Conservation (phyloP, 2,888 invertebrate genomes). For the Mythimna vitellina region DNA sequence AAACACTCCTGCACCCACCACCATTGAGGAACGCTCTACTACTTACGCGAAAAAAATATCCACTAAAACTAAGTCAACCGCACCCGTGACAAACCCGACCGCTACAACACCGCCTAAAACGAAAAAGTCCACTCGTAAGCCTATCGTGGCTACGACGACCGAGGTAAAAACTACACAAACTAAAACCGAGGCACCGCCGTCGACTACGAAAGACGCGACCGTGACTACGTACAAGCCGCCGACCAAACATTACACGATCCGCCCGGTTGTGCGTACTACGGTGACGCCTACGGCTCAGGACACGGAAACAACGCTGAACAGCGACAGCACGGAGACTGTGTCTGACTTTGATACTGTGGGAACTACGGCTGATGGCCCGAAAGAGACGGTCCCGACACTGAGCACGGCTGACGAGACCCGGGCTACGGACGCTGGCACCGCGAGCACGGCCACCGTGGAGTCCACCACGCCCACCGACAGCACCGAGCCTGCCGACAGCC, state of each 20-base stretch:
- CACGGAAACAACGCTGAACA: slow-evolving; percentile 87
- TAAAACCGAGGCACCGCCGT: slow-evolving; percentile 76
- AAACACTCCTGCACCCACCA: slow-evolving; percentile 80
- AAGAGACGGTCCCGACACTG: slow-evolving; percentile 79
- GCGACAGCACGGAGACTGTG: slow-evolving; percentile 89
- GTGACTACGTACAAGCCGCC: slow-evolving; percentile 82
- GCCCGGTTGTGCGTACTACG: slow-evolving; percentile 84
- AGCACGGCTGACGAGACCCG: slow-evolving; percentile 81
- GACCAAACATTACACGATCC: slow-evolving; percentile 90
- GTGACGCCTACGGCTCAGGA: slow-evolving; percentile 82
- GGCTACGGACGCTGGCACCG: slow-evolving; percentile 80
- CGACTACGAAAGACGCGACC: slow-evolving; percentile 77
- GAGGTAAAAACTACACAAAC: slow-evolving; percentile 82
- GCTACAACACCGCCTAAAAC: slow-evolving; percentile 82
- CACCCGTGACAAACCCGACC: slow-evolving; percentile 80
- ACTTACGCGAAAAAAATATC: slow-evolving; percentile 84
- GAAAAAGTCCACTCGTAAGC: slow-evolving; percentile 82
- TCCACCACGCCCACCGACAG: slow-evolving; percentile 80
- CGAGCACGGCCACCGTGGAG: slow-evolving; percentile 81
- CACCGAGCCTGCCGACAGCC: slow-evolving; percentile 87
- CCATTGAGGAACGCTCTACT: slow-evolving; percentile 82
- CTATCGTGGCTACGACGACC: slow-evolving; percentile 74
- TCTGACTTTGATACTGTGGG: slow-evolving; percentile 80
- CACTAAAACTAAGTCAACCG: slow-evolving; percentile 84
- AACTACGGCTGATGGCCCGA: slow-evolving; percentile 79